Evolutionary conservation across 2,797 vertebrate species (phyloP), one percentile per base, ranked within the genome.

Genomic region (Helarctos malayanus): DNA sequence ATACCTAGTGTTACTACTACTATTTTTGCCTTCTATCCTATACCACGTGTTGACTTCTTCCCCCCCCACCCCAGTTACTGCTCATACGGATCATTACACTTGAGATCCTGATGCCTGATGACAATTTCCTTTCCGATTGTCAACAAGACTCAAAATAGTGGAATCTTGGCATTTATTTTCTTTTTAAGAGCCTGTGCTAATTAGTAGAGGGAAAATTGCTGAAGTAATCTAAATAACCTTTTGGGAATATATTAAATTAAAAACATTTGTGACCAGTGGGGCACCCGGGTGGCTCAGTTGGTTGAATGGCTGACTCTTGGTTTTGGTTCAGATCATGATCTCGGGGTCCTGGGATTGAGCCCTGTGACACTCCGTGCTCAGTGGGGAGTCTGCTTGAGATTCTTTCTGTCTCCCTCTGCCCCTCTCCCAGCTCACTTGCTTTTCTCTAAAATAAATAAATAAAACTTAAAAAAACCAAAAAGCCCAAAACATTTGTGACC

Each of bases 151-250:
- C 35, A 65, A 85, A 56, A 71, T 81, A 16, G 49, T 63, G 87
- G 21, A 38, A 69, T 59, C 14, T 80, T 49, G 82, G 89, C 47
- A 32, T 93, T 94, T 91, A 32, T 89, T 92, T 88, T 85, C 59
- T 93, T 92, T 94, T 91, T 84, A 90, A 68, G 94, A 97, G 65
- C 29, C 57, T 65, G 61, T 91, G 45, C 89, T 97, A 21, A 29
- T 94, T 94, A 95, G 35, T 59, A 23, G 57, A 80, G 57, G 68
- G 56, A 69, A n/a, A 52, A 41, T 85, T 89, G 83, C 79, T 71
- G 27, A 93, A 94, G 86, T 88, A 93, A 82, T 89, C 38, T 23
- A 85, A 85, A 61, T 86, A 49, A 97, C 56, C 82, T 96, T 71
- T 81, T 68, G 59, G 69, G 87, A 91, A 63, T 80, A 73, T 75